Conservation (phyloP, 35 echinoderm and acorn worm species). For the Apostichopus parvimensis region DNA sequence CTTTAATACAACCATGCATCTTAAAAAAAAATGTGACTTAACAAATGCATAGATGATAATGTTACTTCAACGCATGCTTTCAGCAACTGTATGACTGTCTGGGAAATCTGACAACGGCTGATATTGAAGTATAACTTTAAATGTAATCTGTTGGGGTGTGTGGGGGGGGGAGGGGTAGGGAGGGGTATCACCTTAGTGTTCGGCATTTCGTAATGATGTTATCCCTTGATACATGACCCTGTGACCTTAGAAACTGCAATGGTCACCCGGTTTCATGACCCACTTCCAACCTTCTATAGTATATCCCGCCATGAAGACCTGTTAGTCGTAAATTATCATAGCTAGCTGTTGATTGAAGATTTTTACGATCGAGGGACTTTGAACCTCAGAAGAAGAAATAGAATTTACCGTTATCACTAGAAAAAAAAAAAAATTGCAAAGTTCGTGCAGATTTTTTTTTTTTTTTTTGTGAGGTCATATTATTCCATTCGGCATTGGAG, state of each 20-base stretch:
- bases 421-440: not conserved
- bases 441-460: not conserved
- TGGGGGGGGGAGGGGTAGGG: too few species aligned
- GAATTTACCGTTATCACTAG: not conserved
- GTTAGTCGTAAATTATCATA: conserved; percentile 4
- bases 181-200: too few species aligned
- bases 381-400: not conserved
- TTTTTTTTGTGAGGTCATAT: not conserved
- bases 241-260: not conserved
- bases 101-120: too few species aligned
- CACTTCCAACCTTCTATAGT: conserved; percentile 10
- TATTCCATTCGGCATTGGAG: conserved; percentile 13
- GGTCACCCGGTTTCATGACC: conserved; percentile 22
- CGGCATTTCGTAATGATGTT: not conserved
- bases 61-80: too few species aligned
- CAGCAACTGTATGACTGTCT: too few species aligned
- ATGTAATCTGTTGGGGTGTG: too few species aligned
- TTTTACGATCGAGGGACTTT: not conserved
- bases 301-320: not conserved
- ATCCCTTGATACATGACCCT: not conserved
- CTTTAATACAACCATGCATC: not conserved
- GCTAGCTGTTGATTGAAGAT: not conserved
- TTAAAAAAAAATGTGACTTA: too few species aligned
- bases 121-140: too few species aligned
- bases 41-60: too few species aligned